Evolutionary conservation across 2,113 vertebrate genomes (phyloP).

Genomic region (Hippoglossus stenolepis): DNA sequence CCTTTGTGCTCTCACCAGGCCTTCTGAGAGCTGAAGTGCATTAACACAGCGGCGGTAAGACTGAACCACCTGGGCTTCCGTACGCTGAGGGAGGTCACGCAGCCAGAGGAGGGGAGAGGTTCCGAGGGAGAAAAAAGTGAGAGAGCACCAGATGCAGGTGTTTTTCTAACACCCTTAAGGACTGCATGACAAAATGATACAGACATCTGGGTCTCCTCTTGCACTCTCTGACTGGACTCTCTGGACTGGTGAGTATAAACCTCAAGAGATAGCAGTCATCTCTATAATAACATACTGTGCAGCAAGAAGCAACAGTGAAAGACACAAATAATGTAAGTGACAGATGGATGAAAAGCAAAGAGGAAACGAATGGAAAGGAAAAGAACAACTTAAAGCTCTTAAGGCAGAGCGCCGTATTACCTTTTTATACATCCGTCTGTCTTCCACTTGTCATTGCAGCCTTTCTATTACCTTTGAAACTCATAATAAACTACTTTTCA

Average conservation of each 20-base stretch:
- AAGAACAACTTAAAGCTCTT: slow-evolving; percentile 18
- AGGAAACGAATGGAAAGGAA: slow-evolving; percentile 33
- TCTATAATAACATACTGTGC: slow-evolving; percentile 49
- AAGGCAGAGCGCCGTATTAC: slow-evolving; percentile 21
- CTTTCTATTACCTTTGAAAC: slow-evolving; percentile 33
- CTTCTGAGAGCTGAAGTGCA: slow-evolving; percentile 55
- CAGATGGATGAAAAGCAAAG: slow-evolving; percentile 36
- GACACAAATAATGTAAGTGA: slow-evolving; percentile 55
- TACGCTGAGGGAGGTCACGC: slow-evolving; percentile 20
- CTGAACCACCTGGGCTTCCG: slow-evolving; percentile 63
- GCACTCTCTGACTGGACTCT: slow-evolving; percentile 43
- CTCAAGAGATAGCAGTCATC: slow-evolving; percentile 50
- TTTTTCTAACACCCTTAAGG: slow-evolving; percentile 69
- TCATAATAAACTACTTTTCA: slow-evolving; percentile 52
- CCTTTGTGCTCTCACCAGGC: slow-evolving; percentile 41
- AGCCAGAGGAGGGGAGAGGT: slow-evolving; percentile 31
- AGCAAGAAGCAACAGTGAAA: slow-evolving; percentile 54
- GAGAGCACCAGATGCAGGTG: slow-evolving; percentile 60
- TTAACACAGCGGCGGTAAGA: slow-evolving; percentile 48
- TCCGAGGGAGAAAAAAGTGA: slow-evolving; percentile 23
- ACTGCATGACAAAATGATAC: slow-evolving; percentile 67
- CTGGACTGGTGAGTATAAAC: slow-evolving; percentile 33
- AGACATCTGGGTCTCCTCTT: slow-evolving; percentile 63
- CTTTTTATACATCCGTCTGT: slow-evolving; percentile 34
- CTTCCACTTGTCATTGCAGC: slow-evolving; percentile 41